These are phyloP conservation scores for Phasianus colchicus DNA, from an alignment of 2,113 vertebrate genomes.

Conservation along the genomic window DNA sequence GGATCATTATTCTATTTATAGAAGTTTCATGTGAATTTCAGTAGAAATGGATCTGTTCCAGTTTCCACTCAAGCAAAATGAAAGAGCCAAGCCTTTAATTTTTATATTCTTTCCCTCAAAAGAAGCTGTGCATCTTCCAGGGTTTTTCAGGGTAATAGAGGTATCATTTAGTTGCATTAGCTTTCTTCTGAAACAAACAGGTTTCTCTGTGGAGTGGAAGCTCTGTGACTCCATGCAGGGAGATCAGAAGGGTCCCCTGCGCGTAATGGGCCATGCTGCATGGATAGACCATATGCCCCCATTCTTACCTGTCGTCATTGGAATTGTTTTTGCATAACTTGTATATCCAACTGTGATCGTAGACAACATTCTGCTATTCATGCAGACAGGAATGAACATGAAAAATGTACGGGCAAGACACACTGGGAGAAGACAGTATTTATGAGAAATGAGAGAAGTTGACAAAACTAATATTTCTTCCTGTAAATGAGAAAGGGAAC, in stretches of 20 bases:
- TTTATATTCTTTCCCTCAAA: not conserved
- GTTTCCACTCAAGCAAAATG: not conserved
- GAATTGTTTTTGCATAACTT: not conserved
- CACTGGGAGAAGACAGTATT: not conserved
- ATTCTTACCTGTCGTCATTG: not conserved
- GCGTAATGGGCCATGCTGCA: not conserved
- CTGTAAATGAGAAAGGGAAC: not conserved
- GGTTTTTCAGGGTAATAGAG: not conserved
- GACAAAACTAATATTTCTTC: conserved; percentile 16
- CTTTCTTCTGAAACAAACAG: not conserved
- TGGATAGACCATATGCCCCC: not conserved
- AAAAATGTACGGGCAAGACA: not conserved
- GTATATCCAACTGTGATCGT: not conserved
- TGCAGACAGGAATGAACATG: not conserved
- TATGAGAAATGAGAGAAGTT: not conserved
- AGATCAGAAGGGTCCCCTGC: not conserved
- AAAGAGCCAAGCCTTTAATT: not conserved
- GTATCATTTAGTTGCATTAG: not conserved
- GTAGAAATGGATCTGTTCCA: not conserved
- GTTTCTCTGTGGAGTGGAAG: not conserved
- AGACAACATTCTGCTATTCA: not conserved
- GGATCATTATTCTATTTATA: not conserved
- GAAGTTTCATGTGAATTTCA: not conserved
- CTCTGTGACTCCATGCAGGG: not conserved
- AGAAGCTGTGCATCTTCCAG: not conserved